Percentiles rank a stretch among this genome's conserved stretches.
Conservation (phyloP, 2,797 vertebrate species). For the Echiichthys vipera region DNA sequence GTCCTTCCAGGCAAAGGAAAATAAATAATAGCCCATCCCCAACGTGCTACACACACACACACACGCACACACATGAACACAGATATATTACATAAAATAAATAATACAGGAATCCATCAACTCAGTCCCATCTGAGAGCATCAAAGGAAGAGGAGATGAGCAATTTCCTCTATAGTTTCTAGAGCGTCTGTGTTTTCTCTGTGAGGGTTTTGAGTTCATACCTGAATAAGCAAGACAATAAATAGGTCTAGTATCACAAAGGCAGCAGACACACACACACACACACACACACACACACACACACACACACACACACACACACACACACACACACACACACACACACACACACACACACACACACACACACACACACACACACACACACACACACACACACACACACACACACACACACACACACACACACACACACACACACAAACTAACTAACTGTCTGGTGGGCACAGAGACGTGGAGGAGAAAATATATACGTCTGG, state of each 20-base stretch:
- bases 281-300: constrained; percentile 25
- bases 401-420: constrained; percentile 16
- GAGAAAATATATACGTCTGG: not conserved
- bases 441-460: constrained; percentile 26
- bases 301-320: constrained; percentile 18
- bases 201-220: constrained; percentile 31
- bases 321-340: constrained; percentile 24
- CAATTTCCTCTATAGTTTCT: constrained; percentile 42
- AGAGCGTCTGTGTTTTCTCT: constrained; percentile 6
- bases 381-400: constrained; percentile 19
- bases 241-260: constrained; percentile 8
- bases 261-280: constrained; percentile 5
- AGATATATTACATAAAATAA: not conserved
- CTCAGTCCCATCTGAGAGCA: constrained; percentile 22
- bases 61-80: not conserved
- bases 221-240: constrained; percentile 25
- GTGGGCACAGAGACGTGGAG: constrained; percentile 14
- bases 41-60: not conserved
- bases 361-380: constrained; percentile 18
- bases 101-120: constrained; percentile 20
- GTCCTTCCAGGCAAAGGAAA: not conserved
- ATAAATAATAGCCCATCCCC: not conserved
- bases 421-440: constrained; percentile 25
- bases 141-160: constrained; percentile 31
- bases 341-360: constrained; percentile 19